Evolutionary conservation across 1,140 invertebrate species (phyloP).

Genomic region (Diorhabda carinulata): DNA sequence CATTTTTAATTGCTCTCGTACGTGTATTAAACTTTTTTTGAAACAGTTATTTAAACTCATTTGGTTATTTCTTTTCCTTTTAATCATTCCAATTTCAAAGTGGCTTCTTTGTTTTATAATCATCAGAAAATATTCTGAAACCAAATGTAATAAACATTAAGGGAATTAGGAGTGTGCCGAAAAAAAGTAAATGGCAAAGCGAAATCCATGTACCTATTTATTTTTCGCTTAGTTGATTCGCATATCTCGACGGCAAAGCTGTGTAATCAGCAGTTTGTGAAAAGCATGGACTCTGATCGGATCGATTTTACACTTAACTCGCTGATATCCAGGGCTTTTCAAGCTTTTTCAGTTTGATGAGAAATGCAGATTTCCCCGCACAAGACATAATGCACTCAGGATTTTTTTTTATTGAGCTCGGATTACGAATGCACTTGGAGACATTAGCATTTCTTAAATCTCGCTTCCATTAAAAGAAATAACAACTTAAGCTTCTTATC

Average conservation of each 20-base stretch:
- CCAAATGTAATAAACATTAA: conserved; percentile 10
- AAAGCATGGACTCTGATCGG: conserved; percentile 17
- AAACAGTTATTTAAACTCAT: no score
- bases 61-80: no score
- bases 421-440: conserved; percentile 9
- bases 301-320: conserved; percentile 26
- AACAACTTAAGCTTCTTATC: no score
- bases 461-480: not conserved
- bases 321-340: conserved; percentile 26
- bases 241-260: conserved; percentile 17
- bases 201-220: conserved; percentile 19
- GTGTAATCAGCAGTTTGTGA: conserved; percentile 26
- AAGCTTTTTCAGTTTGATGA: conserved; percentile 24
- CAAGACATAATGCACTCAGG: conserved; percentile 21
- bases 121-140: conserved; percentile 6
- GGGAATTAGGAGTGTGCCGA: conserved; percentile 6
- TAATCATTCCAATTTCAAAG: not conserved
- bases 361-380: conserved; percentile 21
- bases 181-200: conserved; percentile 11
- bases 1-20: no score
- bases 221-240: conserved; percentile 16
- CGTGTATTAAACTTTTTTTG: no score
- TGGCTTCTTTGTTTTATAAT: conserved; percentile 8
- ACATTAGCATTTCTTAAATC: conserved; percentile 2
- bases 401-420: conserved; percentile 9